phyloP scores from a whole-genome alignment of 2,797 vertebrate species.

The Micropoecilia bifurca region DNA sequence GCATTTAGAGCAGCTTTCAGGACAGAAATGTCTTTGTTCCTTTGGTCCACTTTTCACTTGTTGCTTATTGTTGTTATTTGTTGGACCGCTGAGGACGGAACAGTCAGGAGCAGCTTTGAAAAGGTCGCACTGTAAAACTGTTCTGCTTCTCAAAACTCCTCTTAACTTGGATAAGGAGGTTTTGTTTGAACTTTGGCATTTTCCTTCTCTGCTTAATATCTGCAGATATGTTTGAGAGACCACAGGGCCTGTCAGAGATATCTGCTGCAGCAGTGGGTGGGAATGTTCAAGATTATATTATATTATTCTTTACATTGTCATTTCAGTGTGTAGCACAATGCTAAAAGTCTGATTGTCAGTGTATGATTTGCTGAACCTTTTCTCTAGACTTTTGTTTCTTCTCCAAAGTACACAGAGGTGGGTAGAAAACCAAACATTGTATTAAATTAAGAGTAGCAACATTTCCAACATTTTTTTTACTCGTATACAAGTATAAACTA shows the following conservation, averaged over 20 bases:
- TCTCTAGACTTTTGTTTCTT: neutral
- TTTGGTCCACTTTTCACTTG: constrained; percentile 8
- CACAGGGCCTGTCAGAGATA: neutral
- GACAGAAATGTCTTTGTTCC: neutral
- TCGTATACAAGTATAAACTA: neutral
- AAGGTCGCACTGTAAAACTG: neutral
- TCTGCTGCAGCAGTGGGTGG: neutral
- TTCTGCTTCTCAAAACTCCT: neutral
- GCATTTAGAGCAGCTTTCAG: neutral
- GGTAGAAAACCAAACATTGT: neutral
- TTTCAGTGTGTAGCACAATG: neutral
- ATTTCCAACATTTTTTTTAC: neutral
- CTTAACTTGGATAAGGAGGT: neutral
- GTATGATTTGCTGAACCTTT: neutral
- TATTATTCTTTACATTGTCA: neutral
- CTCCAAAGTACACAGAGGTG: neutral
- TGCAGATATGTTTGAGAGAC: neutral
- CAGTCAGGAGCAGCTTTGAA: neutral
- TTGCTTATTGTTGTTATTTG: neutral
- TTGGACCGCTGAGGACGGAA: neutral
- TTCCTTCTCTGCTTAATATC: neutral
- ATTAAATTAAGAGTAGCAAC: neutral
- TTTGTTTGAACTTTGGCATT: neutral
- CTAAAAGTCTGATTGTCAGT: neutral
- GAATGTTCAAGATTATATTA: neutral